phyloP scores from a whole-genome alignment of 2,113 vertebrate genomes.

The Austrofundulus limnaeus region DNA sequence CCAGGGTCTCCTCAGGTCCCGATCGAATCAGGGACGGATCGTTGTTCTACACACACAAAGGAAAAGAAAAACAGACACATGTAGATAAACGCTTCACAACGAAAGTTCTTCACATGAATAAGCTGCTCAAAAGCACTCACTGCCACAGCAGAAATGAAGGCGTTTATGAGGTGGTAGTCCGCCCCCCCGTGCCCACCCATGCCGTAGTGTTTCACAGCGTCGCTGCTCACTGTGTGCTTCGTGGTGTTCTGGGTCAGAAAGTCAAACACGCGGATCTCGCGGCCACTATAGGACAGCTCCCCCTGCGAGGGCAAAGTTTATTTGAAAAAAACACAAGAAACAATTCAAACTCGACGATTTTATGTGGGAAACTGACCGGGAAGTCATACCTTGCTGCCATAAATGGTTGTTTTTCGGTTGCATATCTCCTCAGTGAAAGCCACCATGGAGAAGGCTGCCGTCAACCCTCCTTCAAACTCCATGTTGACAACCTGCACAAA shows the following conservation, averaged over 20 bases:
- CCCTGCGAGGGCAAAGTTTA: slow-evolving; percentile 62
- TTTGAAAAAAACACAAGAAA: background rate
- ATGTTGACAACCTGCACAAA: slow-evolving; percentile 82
- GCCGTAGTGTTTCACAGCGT: slow-evolving; percentile 33
- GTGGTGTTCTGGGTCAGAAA: slow-evolving; percentile 74
- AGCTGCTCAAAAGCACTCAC: slow-evolving; percentile 65
- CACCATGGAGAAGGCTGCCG: slow-evolving; percentile 84
- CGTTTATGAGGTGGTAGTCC: slow-evolving; percentile 80
- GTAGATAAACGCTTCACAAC: background rate
- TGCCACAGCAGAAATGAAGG: slow-evolving; percentile 81
- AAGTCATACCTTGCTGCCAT: slow-evolving; percentile 79
- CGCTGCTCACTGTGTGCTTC: slow-evolving; percentile 41
- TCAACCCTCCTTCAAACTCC: slow-evolving; percentile 86
- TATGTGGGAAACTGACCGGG: background rate
- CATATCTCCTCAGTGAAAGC: slow-evolving; percentile 81
- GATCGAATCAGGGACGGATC: slow-evolving; percentile 73
- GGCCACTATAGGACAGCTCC: slow-evolving; percentile 70
- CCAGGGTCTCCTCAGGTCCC: slow-evolving; percentile 74
- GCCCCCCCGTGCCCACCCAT: slow-evolving; percentile 71
- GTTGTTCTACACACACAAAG: slow-evolving; percentile 57
- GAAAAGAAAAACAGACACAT: background rate
- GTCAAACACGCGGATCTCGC: slow-evolving; percentile 74
- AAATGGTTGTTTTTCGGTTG: slow-evolving; percentile 77
- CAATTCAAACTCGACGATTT: background rate
- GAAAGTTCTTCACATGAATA: no score